Conservation (phyloP, 2,113 vertebrate species). For the Pelecanoides urinatrix region DNA sequence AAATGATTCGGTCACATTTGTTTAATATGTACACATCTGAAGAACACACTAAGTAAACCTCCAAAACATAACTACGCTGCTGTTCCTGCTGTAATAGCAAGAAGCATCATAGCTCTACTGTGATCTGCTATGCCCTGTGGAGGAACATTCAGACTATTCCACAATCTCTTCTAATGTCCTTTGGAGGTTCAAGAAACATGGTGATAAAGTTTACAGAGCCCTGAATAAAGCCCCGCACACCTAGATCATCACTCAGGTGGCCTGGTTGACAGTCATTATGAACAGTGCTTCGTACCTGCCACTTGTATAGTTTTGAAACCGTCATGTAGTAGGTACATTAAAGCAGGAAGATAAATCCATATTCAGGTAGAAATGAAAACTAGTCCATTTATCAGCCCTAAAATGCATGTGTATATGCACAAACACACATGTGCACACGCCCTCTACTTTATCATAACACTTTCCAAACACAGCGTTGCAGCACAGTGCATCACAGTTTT, state of each 20-base stretch:
- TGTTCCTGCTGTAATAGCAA: background rate
- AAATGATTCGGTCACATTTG: background rate
- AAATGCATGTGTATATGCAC: background rate
- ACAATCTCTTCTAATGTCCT: background rate
- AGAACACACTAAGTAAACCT: background rate
- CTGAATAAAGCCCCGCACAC: background rate
- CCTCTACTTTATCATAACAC: background rate
- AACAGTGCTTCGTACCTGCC: background rate
- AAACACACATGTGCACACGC: background rate
- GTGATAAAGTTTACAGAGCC: background rate
- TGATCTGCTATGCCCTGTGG: background rate
- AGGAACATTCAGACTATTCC: background rate
- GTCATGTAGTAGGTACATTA: background rate
- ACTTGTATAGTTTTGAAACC: background rate
- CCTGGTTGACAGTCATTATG: background rate
- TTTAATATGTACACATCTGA: background rate
- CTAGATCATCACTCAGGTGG: background rate
- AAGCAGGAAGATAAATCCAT: background rate
- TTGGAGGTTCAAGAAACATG: background rate
- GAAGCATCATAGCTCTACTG: background rate
- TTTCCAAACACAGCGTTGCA: background rate
- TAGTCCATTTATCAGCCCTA: background rate
- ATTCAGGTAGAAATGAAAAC: background rate
- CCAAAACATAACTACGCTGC: rapidly evolving
- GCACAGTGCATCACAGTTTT: background rate